A percentile compares a stretch with the other conserved stretches of the same genome.
phyloP scores from a whole-genome alignment of 1,140 invertebrate genomes.

The Ceratitis capitata region DNA sequence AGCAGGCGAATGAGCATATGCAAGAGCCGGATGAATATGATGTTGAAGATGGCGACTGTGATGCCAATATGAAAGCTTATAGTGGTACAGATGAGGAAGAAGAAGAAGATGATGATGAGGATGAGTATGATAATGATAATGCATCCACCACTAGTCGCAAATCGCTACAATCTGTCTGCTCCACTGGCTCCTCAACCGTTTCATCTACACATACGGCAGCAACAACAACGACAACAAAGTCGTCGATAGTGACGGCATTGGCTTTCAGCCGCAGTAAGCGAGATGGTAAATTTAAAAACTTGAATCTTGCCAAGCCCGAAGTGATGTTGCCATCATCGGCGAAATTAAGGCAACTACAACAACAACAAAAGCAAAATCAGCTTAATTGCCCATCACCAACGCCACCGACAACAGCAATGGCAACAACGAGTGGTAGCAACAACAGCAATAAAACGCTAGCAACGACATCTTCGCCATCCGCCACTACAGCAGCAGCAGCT shows the following conservation, averaged over 20 bases:
- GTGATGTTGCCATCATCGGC: constrained; percentile 62
- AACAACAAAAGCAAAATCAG: constrained; percentile 51
- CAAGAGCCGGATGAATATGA: background rate
- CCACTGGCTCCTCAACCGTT: background rate
- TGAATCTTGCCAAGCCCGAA: constrained; percentile 60
- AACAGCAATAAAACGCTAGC: constrained; percentile 4
- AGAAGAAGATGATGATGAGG: background rate
- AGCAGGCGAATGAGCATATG: background rate
- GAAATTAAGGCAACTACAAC: constrained; percentile 57
- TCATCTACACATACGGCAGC: constrained; percentile 20
- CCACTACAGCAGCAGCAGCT: background rate
- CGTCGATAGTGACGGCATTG: background rate
- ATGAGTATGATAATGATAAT: constrained; percentile 20
- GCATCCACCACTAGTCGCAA: background rate
- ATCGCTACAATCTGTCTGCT: background rate
- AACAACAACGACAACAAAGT: constrained; percentile 38
- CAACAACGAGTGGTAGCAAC: background rate
- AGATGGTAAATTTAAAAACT: constrained; percentile 63
- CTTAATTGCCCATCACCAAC: constrained; percentile 39
- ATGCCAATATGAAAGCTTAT: no score
- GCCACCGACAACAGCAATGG: background rate
- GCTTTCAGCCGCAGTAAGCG: constrained; percentile 52
- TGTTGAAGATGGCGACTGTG: background rate
- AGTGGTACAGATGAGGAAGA: background rate
- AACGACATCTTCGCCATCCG: background rate